A percentile compares a stretch with the other conserved stretches of the same genome.
Conservation (phyloP, 2,113 vertebrate species). For the Phrynosoma platyrhinos region DNA sequence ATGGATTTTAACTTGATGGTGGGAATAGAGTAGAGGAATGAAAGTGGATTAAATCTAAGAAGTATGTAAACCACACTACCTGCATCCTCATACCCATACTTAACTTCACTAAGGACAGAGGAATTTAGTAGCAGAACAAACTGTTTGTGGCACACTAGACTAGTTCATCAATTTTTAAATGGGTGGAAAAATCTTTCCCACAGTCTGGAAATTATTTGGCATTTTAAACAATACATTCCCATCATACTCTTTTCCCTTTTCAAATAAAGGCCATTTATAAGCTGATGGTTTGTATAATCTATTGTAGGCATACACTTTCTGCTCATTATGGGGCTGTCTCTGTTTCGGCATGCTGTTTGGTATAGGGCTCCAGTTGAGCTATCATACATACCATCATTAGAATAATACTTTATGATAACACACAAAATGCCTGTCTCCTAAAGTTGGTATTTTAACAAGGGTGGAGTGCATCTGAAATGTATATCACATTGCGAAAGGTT, state of each 20-base stretch:
- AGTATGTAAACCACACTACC: not conserved
- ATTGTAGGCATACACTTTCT: not conserved
- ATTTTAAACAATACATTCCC: constrained; percentile 3
- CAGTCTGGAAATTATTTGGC: constrained; percentile 20
- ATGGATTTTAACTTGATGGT: not conserved
- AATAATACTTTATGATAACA: constrained; percentile 68
- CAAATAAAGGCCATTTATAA: constrained; percentile 39
- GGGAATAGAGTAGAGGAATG: not conserved
- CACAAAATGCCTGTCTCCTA: constrained; percentile 57
- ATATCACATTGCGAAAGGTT: constrained; percentile 54
- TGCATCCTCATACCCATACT: not conserved
- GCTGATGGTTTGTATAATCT: constrained; percentile 24
- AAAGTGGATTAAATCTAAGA: constrained; percentile 4
- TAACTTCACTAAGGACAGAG: not conserved
- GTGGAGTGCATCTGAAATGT: constrained; percentile 58
- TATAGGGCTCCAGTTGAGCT: constrained; percentile 53
- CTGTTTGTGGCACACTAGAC: not conserved
- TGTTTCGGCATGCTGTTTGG: constrained; percentile 54
- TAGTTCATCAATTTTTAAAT: constrained; percentile 17
- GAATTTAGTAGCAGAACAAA: constrained; percentile 7
- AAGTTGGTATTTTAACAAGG: constrained; percentile 66
- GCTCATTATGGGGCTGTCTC: constrained; percentile 41
- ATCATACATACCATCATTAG: constrained; percentile 67
- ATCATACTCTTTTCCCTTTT: constrained; percentile 21
- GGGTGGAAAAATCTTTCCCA: constrained; percentile 7